phyloP scores from a whole-genome alignment of 2,888 invertebrate genomes.

The Drosophila robusta region DNA sequence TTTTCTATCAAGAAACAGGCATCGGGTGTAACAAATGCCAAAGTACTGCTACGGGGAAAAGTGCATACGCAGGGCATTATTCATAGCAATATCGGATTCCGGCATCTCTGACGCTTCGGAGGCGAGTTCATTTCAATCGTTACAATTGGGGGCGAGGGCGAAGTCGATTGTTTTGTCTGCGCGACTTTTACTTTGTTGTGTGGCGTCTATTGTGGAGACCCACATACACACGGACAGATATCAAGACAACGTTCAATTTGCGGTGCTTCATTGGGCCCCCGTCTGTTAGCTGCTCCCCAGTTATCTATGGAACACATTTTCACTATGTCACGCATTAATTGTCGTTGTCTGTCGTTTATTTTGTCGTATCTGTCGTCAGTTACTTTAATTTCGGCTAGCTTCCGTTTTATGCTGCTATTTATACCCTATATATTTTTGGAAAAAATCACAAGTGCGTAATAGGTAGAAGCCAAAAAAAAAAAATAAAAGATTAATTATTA shows the following conservation, averaged over 20 bases:
- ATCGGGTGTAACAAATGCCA: conserved; percentile 27
- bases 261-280: conserved; percentile 34
- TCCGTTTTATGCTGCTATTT: conserved; percentile 50
- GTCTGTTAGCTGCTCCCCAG: conserved; percentile 11
- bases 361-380: conserved; percentile 55
- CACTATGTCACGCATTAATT: conserved; percentile 63
- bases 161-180: conserved; percentile 33
- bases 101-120: conserved; percentile 35
- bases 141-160: conserved; percentile 25
- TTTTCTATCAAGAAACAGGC: conserved; percentile 26
- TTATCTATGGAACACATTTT: conserved; percentile 66
- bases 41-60: conserved; percentile 8
- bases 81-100: conserved; percentile 46
- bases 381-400: conserved; percentile 45
- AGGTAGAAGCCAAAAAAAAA: neutral
- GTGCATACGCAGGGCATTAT: conserved; percentile 23
- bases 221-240: conserved; percentile 15
- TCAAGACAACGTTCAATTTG: conserved; percentile 50
- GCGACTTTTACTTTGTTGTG: conserved; percentile 41
- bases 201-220: conserved; percentile 33
- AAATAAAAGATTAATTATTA: too few relatives aligned
- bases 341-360: conserved; percentile 46
- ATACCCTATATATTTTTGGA: conserved; percentile 9
- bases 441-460: neutral
- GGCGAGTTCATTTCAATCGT: conserved; percentile 45